Evolutionary conservation across 2,113 vertebrate species (phyloP).

Genomic region (Catharus fuscescens): DNA sequence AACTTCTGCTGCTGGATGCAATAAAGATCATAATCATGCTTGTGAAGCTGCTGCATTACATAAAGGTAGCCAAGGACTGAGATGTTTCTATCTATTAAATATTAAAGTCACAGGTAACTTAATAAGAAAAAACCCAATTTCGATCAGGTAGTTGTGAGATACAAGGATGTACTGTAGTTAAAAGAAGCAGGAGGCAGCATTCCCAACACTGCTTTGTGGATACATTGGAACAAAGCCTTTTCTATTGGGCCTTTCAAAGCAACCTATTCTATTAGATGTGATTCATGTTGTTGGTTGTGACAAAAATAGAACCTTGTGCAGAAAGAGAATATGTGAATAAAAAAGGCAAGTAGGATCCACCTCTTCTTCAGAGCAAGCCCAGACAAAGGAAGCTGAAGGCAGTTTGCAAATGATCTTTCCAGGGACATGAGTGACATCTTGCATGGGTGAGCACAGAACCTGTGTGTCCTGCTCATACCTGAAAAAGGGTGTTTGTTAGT

Average conservation of each 20-base stretch:
- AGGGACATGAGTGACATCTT: neutral
- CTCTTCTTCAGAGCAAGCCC: neutral
- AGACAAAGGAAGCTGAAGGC: neutral
- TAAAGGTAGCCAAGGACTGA: neutral
- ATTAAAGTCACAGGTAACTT: neutral
- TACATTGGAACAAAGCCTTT: neutral
- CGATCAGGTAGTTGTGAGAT: neutral
- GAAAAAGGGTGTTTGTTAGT: slow-evolving; percentile 43
- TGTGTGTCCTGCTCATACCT: neutral
- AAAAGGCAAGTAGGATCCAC: neutral
- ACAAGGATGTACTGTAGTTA: neutral
- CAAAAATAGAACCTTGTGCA: neutral
- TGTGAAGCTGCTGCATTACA: neutral
- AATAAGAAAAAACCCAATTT: neutral
- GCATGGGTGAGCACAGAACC: neutral
- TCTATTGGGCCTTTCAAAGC: neutral
- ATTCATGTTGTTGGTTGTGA: neutral
- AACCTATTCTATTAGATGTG: neutral
- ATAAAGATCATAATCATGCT: neutral
- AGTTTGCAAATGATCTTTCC: neutral
- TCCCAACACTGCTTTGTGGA: neutral
- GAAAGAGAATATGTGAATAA: neutral
- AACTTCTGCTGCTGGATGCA: neutral
- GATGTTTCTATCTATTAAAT: neutral
- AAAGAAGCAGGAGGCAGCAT: neutral